Base-by-base conservation (phyloP, 2,888 invertebrate genomes). In the Leptodirus hochenwartii region DNA sequence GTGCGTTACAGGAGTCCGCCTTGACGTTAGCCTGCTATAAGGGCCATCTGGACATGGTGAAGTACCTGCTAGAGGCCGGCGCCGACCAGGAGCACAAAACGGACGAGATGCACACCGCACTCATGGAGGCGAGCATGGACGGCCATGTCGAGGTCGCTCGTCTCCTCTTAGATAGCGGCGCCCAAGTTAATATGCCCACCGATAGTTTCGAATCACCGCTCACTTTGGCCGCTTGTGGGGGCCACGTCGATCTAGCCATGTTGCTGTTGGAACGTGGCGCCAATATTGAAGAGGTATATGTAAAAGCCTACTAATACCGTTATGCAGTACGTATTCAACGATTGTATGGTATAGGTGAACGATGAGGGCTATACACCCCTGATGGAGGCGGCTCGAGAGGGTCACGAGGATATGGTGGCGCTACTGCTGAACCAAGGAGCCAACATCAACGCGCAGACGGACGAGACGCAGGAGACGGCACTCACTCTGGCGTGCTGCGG, bases 91-190 rank as follows among this genome's bases (percentile, higher is more conserved):
- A 95, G 58, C 95, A 95, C 63, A 95, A 95, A 64, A 95, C 95
- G 5, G 95, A 96, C 54, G 98, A 98, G 62, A 93, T 98, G 93
- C 96, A 98, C 59, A 96, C 96, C 15, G 96, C 96, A 25, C 64
- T 98, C 25, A 96, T 98, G 95, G 96, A 98, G 59, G 96, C 96
- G 30, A 91, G 93, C 35, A 98, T 98, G 96, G 96, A 98, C 56
- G 96, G 98, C 0, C 96, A 98, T 52, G 90, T 95, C 1, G 95
- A 96, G 59, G 96, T 98, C 27, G 95, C 95, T 5, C 64, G 88
- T 43, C 64, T 96, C 38, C 64, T 98, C 39, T 61, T 98, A 11
- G 93, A 96, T 59, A 90, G 88, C 14, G 96, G 96, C 37, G 96
- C 96, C 30, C 95, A 95, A 66, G 88, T 91, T 33, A 98, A 98